Conservation (phyloP, 2,797 vertebrate species). For the Crotalus adamanteus region DNA sequence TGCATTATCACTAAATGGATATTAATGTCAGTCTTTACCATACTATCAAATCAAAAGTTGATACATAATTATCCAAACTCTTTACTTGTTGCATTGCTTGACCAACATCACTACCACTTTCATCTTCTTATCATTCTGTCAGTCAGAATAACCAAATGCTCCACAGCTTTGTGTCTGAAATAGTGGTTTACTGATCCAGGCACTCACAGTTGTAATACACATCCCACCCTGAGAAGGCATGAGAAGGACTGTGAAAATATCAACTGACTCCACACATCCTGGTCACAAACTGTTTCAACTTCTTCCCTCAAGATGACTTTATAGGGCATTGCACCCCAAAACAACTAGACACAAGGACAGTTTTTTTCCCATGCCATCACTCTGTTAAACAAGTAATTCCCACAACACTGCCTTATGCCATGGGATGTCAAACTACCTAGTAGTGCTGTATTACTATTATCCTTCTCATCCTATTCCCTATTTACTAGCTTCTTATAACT, state of each 20-base stretch:
- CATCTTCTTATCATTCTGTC: conserved; percentile 35
- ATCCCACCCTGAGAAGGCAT: not conserved
- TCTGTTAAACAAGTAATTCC: not conserved
- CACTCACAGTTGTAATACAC: not conserved
- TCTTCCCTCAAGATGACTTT: not conserved
- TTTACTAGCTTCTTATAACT: not conserved
- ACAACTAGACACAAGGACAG: not conserved
- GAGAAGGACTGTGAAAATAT: not conserved
- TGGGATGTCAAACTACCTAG: not conserved
- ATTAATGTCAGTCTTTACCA: not conserved
- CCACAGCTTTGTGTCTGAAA: no score
- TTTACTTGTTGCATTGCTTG: not conserved
- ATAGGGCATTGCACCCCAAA: not conserved
- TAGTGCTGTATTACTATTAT: not conserved
- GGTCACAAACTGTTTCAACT: not conserved
- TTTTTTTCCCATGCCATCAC: not conserved
- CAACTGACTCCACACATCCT: not conserved
- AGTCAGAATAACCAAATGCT: not conserved
- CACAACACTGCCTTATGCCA: not conserved
- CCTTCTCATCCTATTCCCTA: not conserved
- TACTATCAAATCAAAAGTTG: not conserved
- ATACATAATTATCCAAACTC: not conserved
- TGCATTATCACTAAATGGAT: not conserved
- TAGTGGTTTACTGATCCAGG: not conserved
- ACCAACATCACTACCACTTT: not conserved